Evolutionary conservation across 2,888 invertebrate species (phyloP).

Genomic region (Acronicta psi): DNA sequence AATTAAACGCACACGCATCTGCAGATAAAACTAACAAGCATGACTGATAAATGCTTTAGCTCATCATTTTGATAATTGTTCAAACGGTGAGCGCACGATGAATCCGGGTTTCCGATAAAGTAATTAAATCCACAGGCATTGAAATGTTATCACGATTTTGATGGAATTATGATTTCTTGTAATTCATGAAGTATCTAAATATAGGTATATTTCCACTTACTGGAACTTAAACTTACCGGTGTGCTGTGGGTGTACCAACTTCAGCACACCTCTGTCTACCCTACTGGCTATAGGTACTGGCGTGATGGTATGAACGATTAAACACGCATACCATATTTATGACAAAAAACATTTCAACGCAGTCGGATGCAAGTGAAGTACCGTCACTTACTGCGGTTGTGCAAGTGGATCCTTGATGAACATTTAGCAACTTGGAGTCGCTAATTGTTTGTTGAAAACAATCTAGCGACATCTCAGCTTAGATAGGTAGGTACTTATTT

Average conservation of each 20-base stretch:
- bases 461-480: conserved; percentile 8
- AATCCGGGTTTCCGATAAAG: conserved; percentile 42
- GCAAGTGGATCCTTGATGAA: conserved; percentile 23
- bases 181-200: no score
- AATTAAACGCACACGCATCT: conserved; percentile 24
- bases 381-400: conserved; percentile 17
- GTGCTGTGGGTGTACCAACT: no score
- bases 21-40: conserved; percentile 15
- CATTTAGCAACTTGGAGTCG: conserved; percentile 28
- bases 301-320: no score
- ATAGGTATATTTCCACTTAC: no score
- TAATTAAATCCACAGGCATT: conserved; percentile 20
- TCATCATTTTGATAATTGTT: conserved; percentile 35
- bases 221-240: no score
- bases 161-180: conserved; percentile 22
- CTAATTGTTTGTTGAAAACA: conserved; percentile 16
- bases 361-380: conserved; percentile 4
- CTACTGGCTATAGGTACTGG: no score
- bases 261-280: no score
- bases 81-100: conserved; percentile 10
- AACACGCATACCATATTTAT: no score
- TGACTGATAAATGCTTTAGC: conserved; percentile 20
- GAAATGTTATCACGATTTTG: conserved; percentile 41
- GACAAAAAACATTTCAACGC: no score
- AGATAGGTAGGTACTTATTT: neutral